These are phyloP conservation scores for Pasiphila rectangulata DNA, from an alignment of 2,888 invertebrate genomes.

Conservation along the genomic window DNA sequence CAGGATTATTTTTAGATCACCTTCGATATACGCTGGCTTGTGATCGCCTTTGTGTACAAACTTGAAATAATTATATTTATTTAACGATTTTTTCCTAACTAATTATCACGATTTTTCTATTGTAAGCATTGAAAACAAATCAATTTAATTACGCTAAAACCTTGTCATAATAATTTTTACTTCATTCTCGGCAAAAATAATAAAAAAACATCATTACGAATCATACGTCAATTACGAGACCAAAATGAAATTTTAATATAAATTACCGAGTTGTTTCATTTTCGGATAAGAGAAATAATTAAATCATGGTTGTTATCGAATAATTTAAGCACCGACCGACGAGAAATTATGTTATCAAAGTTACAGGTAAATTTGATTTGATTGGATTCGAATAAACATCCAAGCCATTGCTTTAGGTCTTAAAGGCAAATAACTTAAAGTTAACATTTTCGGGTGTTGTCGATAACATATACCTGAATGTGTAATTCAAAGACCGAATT, in stretches of 20 bases:
- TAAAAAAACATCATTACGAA: conserved; percentile 24
- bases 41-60: neutral
- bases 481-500: neutral
- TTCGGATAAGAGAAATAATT: conserved; percentile 30
- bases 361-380: conserved; percentile 33
- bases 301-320: conserved; percentile 37
- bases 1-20: conserved; percentile 4
- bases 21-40: too few species aligned
- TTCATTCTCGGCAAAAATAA: conserved; percentile 20
- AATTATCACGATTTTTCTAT: neutral
- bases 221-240: conserved; percentile 31
- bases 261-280: conserved; percentile 29
- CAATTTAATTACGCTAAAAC: conserved; percentile 6
- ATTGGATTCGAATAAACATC: conserved; percentile 30
- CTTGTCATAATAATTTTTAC: neutral
- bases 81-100: neutral
- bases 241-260: conserved; percentile 33
- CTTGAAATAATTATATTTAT: neutral
- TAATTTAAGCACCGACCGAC: conserved; percentile 36
- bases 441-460: neutral
- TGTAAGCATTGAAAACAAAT: neutral
- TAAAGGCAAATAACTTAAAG: neutral
- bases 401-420: conserved; percentile 7
- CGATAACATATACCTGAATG: neutral
- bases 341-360: conserved; percentile 35